Evolutionary conservation across 2,888 invertebrate species (phyloP), one percentile per base, ranked within the genome.

Genomic region (Idaea aversata): DNA sequence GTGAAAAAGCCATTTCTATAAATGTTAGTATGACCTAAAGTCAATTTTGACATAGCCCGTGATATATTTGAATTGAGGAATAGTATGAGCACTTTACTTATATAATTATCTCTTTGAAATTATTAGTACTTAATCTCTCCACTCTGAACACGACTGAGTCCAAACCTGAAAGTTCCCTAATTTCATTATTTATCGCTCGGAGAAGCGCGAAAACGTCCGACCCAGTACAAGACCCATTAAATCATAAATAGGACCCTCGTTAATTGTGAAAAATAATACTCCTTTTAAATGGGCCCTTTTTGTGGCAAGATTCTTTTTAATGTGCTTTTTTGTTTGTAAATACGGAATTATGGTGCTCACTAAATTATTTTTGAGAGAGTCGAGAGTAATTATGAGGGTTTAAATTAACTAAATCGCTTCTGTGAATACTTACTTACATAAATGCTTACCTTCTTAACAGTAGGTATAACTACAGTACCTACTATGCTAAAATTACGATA

Each of bases 181-280:
- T 84, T 87, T 83, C 73, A 76, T 87, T 83, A 88, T 89, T 89
- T 87, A 88, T 87, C 69, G 78, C 75, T 72, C 65, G 68, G 71
- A 76, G 75, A 78, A 75, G 77, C 78, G 82, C 80, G 78, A 85
- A 86, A 87, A 84, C 82, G 81, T 85, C 79, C 76, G 77, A 71
- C 75, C 61, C 72, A 75, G 65, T 74, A 75, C 72, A 70, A 69
- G 70, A 73, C 71, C 77, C 72, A 72, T 72, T 89, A 87, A 89
- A 89, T 90, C 85, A 87, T 81, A 77, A 77, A 75, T 75, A 74
- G 76, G 65, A 38, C 38, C 66, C 63, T 67, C 76, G 76, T 85
- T 88, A 87, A 89, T 88, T 90, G 84, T 85, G 81, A 88, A 88
- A 88, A 88, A 88, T 86, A 87, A 84, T 86, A 81, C 78, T 79